A percentile compares a stretch with the other conserved stretches of the same genome.
Conservation (phyloP, 2,888 invertebrate genomes). For the Acrobasis consociella region DNA sequence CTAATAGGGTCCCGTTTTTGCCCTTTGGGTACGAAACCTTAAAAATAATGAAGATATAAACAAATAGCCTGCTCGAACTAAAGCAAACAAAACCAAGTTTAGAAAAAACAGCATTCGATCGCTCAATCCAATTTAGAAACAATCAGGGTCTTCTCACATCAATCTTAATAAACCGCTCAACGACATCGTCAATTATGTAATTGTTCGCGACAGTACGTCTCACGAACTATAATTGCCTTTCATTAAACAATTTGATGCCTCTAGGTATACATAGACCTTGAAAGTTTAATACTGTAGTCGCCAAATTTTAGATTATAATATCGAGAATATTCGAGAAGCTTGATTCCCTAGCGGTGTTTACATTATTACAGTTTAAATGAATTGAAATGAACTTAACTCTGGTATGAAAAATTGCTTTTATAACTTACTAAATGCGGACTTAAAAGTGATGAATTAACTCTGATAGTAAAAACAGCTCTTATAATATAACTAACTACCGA, state of each 20-base stretch:
- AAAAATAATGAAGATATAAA: no score
- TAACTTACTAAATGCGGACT: no score
- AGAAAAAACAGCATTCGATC: conserved; percentile 9
- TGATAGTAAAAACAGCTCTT: no score
- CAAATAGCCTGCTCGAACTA: no score
- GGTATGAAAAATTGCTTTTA: no score
- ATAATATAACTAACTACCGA: no score
- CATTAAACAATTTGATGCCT: conserved; percentile 67
- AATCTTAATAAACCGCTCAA: conserved; percentile 72
- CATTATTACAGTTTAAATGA: no score
- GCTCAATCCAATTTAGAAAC: conserved; percentile 26
- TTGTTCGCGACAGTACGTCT: conserved; percentile 50
- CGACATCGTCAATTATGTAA: conserved; percentile 63
- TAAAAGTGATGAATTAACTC: no score
- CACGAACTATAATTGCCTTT: conserved; percentile 65
- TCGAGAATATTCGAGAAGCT: neutral
- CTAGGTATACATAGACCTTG: neutral
- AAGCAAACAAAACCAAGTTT: neutral
- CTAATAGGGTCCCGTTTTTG: no score
- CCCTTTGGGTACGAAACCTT: no score
- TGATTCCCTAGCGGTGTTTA: no score
- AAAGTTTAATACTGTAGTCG: neutral
- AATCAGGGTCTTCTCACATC: conserved; percentile 62
- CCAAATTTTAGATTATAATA: neutral
- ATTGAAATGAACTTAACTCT: no score